Evolutionary conservation across 2,888 invertebrate genomes (phyloP).

Genomic region (Mystacides longicornis): DNA sequence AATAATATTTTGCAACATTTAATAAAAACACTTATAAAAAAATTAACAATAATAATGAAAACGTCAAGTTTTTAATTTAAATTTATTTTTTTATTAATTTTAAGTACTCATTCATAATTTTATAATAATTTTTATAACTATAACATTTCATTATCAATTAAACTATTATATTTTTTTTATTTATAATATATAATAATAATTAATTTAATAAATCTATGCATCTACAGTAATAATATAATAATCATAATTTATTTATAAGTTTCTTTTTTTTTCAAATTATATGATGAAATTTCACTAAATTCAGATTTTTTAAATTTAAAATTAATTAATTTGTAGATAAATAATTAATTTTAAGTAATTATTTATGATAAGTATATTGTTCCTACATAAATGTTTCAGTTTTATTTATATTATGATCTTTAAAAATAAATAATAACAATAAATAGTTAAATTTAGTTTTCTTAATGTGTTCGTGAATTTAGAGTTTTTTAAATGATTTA

Average conservation of each 20-base stretch:
- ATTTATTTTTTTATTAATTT: too few species aligned
- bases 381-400: not conserved
- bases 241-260: too few species aligned
- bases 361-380: not conserved
- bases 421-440: not conserved
- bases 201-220: not conserved
- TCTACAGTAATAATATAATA: not conserved
- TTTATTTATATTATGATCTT: not conserved
- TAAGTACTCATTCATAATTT: not conserved
- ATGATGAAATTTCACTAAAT: not conserved
- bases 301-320: not conserved
- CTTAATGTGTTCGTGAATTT: not conserved
- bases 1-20: not conserved
- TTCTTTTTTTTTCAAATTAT: not conserved
- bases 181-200: constrained; percentile 1
- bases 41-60: not conserved
- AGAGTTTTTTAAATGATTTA: too few species aligned
- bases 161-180: not conserved
- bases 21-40: not conserved
- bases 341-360: not conserved
- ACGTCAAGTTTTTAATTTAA: not conserved
- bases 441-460: not conserved
- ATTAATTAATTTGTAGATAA: not conserved
- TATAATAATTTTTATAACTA: not conserved
- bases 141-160: not conserved